Base-by-base conservation (phyloP, 2,888 invertebrate species). In the Conchocele bisecta region DNA sequence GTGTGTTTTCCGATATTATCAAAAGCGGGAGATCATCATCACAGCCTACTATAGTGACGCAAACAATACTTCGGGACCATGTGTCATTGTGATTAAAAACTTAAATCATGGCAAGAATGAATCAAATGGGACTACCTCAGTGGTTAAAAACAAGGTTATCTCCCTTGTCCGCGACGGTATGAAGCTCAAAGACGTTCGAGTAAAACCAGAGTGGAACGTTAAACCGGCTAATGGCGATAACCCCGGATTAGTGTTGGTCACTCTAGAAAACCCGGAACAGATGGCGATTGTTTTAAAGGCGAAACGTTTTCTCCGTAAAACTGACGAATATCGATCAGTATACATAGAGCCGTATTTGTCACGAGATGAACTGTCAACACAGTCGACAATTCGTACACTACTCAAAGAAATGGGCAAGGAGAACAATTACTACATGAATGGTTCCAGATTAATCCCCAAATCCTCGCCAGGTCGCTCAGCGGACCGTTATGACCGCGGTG, bases 71-170 rank as follows among this genome's bases (percentile, higher is more conserved):
- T n/a, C n/a, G n/a, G n/a, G n/a, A n/a, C 22, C 22, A 4, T 46
- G 46, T 46, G 24, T 28, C 9, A 28, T 46, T n/a, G 22, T 46
- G 3, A 46, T 46, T 20, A 24, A 28, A 28, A 46, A 46, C 28
- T 20, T 46, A 22, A 46, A 46, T 13, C 20, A 22, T 11, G 46
- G 46, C 24, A 13, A 46, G 7, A 46, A 46, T 15, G 46, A 46
- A 20, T 26, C 9, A 6, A 15, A 7, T 11, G 46, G 46, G 11
- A 4, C 24, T 20, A 46, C 24, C 17, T 46, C 46, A 11, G 28
- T 51, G 7, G 51, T 29, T 3, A 51, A 51, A 29, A 51, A 51
- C 31, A 51, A 51, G 17, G 51, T 51, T 51, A 51, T 51, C 31
- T 51, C 51, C 28, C 51, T 51, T 51, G 31, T 51, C 28, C 20